Percentiles rank a stretch among this genome's conserved stretches.
Evolutionary conservation across 2,797 vertebrate species (phyloP).

Genomic region (Tenualosa ilisha): DNA sequence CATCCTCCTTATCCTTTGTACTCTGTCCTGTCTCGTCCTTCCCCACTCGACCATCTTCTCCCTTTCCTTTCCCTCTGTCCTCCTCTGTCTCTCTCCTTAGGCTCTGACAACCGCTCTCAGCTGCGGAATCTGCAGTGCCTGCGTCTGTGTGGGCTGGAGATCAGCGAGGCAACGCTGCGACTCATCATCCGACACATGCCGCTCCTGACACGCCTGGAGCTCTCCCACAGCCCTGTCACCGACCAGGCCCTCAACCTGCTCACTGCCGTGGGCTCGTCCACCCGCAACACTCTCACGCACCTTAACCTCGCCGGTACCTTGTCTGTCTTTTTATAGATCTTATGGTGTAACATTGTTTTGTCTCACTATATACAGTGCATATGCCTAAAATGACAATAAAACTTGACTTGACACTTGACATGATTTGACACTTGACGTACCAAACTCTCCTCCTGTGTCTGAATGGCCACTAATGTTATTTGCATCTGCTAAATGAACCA

Average conservation of each 20-base stretch:
- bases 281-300: constrained; percentile 91
- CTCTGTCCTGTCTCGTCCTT: background rate
- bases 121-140: constrained; percentile 92
- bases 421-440: no score
- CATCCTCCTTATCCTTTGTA: background rate
- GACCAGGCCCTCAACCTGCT: constrained; percentile 95
- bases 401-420: no score
- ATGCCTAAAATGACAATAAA: no score
- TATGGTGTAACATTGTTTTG: no score
- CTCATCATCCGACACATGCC: constrained; percentile 98
- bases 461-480: no score
- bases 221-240: constrained; percentile 93
- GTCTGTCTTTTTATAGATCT: no score
- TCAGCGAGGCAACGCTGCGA: constrained; percentile 90
- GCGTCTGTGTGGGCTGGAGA: constrained; percentile 92
- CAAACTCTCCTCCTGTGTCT: no score
- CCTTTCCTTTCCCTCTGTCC: background rate
- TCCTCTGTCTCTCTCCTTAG: constrained; percentile 58
- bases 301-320: constrained; percentile 89
- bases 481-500: no score
- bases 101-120: constrained; percentile 96
- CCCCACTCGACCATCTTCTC: no score
- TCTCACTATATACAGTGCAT: no score
- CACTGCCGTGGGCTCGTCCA: constrained; percentile 95
- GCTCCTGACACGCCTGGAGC: constrained; percentile 91